Evolutionary conservation across 2,888 invertebrate species (phyloP).

Genomic region (Nezara viridula): DNA sequence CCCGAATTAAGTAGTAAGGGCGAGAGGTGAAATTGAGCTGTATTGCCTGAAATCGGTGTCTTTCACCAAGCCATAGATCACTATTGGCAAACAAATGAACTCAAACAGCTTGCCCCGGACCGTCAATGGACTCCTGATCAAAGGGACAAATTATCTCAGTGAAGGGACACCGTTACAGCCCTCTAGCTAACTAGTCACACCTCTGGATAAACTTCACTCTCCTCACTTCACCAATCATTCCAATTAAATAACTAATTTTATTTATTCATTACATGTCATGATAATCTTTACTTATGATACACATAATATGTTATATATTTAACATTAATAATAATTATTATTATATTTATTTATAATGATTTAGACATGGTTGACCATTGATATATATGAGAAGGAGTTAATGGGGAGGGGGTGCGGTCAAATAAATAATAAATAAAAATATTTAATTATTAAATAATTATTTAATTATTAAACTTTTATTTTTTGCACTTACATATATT

Average conservation of each 20-base stretch:
- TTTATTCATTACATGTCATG: too few species aligned
- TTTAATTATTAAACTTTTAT: too few species aligned
- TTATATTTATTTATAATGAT: too few species aligned
- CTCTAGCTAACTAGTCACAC: background rate
- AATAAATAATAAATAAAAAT: too few species aligned
- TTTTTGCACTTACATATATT: too few species aligned
- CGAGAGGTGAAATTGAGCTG: background rate
- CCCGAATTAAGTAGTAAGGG: background rate
- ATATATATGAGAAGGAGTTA: too few species aligned
- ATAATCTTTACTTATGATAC: too few species aligned
- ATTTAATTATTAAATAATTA: too few species aligned
- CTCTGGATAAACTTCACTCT: background rate
- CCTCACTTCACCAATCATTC: background rate
- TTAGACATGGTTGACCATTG: too few species aligned
- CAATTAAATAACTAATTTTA: background rate
- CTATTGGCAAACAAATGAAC: slow-evolving; percentile 20
- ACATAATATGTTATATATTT: too few species aligned
- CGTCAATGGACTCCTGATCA: background rate
- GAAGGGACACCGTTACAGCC: background rate
- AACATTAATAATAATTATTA: too few species aligned
- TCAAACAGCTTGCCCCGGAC: background rate
- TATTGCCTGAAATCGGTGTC: background rate
- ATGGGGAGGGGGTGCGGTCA: too few species aligned
- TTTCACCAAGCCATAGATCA: background rate
- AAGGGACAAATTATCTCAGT: slow-evolving; percentile 8